These are phyloP conservation scores for Wasmannia auropunctata DNA, from an alignment of 1,140 invertebrate genomes.

Conservation along the genomic window DNA sequence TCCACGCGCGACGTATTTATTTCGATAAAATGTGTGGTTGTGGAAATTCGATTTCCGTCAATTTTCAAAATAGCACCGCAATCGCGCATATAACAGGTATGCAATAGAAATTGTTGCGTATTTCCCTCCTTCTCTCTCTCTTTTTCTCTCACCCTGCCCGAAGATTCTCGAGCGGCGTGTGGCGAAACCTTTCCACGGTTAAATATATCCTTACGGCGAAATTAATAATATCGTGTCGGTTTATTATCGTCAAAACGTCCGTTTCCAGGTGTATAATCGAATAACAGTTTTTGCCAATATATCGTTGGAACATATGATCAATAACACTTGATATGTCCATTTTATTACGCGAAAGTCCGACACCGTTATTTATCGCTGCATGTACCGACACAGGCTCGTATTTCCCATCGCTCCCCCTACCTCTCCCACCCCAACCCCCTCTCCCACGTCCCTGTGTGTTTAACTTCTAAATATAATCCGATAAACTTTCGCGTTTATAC, in stretches of 20 bases:
- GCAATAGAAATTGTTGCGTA: slow-evolving; percentile 44
- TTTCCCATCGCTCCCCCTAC: no score
- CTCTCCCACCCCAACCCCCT: no score
- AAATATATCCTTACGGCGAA: slow-evolving; percentile 51
- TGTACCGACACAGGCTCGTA: neutral
- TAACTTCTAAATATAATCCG: slow-evolving; percentile 19
- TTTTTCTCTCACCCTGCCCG: neutral
- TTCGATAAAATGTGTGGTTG: slow-evolving; percentile 44
- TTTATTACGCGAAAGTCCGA: slow-evolving; percentile 43
- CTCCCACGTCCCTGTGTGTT: neutral
- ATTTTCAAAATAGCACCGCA: slow-evolving; percentile 32
- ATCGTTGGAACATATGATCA: slow-evolving; percentile 48
- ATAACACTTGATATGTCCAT: slow-evolving; percentile 57
- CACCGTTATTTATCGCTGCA: slow-evolving; percentile 34
- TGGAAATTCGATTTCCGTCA: slow-evolving; percentile 43
- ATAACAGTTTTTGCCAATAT: slow-evolving; percentile 54
- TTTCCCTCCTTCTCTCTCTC: neutral
- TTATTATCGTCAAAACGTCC: slow-evolving; percentile 58
- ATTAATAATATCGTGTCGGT: slow-evolving; percentile 50
- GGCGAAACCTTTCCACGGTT: slow-evolving; percentile 17
- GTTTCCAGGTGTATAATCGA: slow-evolving; percentile 49
- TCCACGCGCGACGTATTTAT: slow-evolving; percentile 36
- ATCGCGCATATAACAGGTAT: slow-evolving; percentile 3
- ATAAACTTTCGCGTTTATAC: neutral
- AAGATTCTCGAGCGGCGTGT: slow-evolving; percentile 19